Percentiles rank a stretch among this genome's conserved stretches.
Evolutionary conservation across 2,888 invertebrate species (phyloP).

Genomic region (Cacoxenus indagator): DNA sequence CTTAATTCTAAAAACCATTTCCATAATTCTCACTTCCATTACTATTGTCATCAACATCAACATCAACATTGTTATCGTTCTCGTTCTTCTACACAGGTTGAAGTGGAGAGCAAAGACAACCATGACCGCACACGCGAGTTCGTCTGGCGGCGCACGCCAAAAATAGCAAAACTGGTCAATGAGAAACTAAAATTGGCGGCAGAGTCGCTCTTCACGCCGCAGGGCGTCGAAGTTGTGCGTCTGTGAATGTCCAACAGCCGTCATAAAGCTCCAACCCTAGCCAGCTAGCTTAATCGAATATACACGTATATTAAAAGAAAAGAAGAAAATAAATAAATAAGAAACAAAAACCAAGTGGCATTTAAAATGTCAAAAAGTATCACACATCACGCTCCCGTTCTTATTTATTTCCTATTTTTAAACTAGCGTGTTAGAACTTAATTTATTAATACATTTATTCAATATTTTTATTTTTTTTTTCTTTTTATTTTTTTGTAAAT

Average conservation of each 20-base stretch:
- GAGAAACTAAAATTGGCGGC: conserved; percentile 78
- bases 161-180: conserved; percentile 87
- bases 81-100: conserved; percentile 73
- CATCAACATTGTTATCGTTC: conserved; percentile 15
- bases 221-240: conserved; percentile 67
- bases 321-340: background rate
- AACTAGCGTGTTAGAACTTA: conserved; percentile 46
- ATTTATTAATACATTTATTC: conserved; percentile 58
- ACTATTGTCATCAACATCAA: conserved; percentile 44
- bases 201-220: conserved; percentile 67
- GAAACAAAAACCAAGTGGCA: background rate
- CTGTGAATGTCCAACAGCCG: conserved; percentile 47
- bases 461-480: conserved; percentile 29
- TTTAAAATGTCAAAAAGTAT: background rate
- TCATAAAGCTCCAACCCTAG: no score
- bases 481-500: no score
- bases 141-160: conserved; percentile 85
- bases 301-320: background rate
- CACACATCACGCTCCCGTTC: background rate
- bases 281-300: background rate
- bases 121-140: conserved; percentile 88
- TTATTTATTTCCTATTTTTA: conserved; percentile 27
- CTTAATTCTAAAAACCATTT: background rate
- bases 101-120: conserved; percentile 85
- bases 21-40: conserved; percentile 25